Percentiles rank a stretch among this genome's conserved stretches.
These are phyloP conservation scores for Alouatta caraya DNA, from an alignment of 2,797 vertebrate genomes.

Conservation along the genomic window DNA sequence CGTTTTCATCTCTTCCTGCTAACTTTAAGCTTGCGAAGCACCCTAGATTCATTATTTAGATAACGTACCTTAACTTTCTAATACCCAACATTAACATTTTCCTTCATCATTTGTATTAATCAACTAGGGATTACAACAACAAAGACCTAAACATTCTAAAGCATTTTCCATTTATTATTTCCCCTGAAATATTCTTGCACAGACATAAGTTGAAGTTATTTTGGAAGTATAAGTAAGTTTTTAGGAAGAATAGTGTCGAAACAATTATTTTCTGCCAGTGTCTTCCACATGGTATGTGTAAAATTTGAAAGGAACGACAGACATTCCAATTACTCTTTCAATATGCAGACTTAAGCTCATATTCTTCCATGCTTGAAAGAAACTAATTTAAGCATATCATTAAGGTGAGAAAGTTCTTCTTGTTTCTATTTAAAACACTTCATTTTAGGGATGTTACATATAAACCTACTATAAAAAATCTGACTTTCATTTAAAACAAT, in stretches of 20 bases:
- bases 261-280: neutral
- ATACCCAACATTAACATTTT: conserved; percentile 21
- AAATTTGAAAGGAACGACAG: neutral
- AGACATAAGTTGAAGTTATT: neutral
- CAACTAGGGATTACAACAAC: neutral
- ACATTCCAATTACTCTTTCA: conserved; percentile 32
- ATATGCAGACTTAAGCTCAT: neutral
- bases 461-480: neutral
- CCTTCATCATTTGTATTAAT: neutral
- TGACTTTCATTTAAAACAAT: conserved; percentile 19
- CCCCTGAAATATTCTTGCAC: neutral
- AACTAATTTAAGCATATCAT: neutral
- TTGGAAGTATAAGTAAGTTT: neutral
- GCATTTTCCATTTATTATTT: conserved; percentile 36
- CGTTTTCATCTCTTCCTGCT: neutral
- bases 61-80: neutral
- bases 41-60: conserved; percentile 23
- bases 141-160: conserved; percentile 38
- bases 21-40: neutral
- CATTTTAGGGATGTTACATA: neutral
- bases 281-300: neutral
- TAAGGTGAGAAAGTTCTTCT: neutral
- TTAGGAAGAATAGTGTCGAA: neutral
- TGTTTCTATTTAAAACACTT: neutral
- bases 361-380: neutral